Percentiles rank a stretch among this genome's conserved stretches.
Evolutionary conservation across 1,140 invertebrate genomes (phyloP).

Genomic region (Ylistrum balloti): DNA sequence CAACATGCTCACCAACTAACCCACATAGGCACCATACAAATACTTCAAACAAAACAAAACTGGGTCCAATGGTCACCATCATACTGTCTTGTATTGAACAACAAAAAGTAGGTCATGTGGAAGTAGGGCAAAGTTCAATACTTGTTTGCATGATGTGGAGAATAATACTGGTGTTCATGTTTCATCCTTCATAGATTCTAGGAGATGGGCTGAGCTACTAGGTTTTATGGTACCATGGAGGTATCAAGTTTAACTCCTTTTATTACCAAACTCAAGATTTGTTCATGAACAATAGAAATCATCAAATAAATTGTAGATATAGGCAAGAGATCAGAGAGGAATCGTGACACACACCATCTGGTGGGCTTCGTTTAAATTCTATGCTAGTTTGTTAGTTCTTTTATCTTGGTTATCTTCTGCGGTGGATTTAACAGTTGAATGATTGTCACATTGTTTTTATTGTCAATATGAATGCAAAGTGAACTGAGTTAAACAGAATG

Average conservation of each 20-base stretch:
- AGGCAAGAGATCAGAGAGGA: too few species aligned
- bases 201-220: neutral
- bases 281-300: neutral
- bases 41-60: neutral
- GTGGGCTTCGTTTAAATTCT: too few species aligned
- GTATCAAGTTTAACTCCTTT: neutral
- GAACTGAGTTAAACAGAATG: too few species aligned
- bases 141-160: neutral
- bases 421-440: too few species aligned
- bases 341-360: too few species aligned
- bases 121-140: neutral
- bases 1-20: neutral
- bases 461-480: too few species aligned
- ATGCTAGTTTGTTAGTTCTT: too few species aligned
- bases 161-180: neutral
- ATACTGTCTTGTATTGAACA: neutral
- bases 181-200: neutral
- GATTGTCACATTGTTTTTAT: too few species aligned
- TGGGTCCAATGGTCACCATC: neutral
- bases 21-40: neutral
- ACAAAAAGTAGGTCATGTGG: neutral
- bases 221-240: neutral
- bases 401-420: too few species aligned
- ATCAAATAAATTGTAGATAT: neutral
- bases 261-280: neutral